A percentile compares a stretch with the other conserved stretches of the same genome.
Evolutionary conservation across 2,113 vertebrate species (phyloP).

Genomic region (Dolichallabes microphthalmus): DNA sequence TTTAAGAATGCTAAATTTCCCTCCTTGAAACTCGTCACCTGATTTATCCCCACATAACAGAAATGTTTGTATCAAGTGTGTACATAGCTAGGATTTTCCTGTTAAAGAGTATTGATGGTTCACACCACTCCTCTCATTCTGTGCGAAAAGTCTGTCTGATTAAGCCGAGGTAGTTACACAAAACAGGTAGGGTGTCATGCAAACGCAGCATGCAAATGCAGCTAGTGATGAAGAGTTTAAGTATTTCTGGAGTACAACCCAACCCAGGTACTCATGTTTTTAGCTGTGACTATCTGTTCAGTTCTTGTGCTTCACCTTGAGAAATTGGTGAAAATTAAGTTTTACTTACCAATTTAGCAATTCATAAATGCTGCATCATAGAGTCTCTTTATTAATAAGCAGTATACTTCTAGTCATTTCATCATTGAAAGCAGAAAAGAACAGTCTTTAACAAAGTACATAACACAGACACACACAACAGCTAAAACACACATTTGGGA

Average conservation of each 20-base stretch:
- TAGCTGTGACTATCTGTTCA: background rate
- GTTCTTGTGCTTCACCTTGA: background rate
- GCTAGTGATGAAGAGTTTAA: background rate
- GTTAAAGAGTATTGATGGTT: too few relatives aligned
- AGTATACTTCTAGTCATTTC: constrained; percentile 20
- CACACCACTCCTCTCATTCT: too few relatives aligned
- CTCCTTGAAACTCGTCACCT: too few relatives aligned
- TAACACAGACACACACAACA: constrained; percentile 1
- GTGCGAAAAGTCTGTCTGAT: too few relatives aligned
- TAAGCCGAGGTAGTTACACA: too few relatives aligned
- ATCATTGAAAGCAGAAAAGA: constrained; percentile 21
- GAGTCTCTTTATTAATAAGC: constrained; percentile 1
- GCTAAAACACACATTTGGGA: background rate
- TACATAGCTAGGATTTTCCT: too few relatives aligned
- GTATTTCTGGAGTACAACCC: background rate
- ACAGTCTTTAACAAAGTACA: background rate
- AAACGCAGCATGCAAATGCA: too few relatives aligned
- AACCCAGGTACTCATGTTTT: background rate
- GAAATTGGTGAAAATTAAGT: background rate
- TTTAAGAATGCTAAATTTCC: too few relatives aligned
- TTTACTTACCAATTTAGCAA: background rate
- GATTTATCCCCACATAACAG: too few relatives aligned
- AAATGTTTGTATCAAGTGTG: too few relatives aligned
- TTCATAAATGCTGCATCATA: constrained; percentile 1
- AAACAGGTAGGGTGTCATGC: too few relatives aligned